These are phyloP conservation scores for Heliocidaris tuberculata DNA, from an alignment of 35 echinoderm and acorn worm species.

Conservation along the genomic window DNA sequence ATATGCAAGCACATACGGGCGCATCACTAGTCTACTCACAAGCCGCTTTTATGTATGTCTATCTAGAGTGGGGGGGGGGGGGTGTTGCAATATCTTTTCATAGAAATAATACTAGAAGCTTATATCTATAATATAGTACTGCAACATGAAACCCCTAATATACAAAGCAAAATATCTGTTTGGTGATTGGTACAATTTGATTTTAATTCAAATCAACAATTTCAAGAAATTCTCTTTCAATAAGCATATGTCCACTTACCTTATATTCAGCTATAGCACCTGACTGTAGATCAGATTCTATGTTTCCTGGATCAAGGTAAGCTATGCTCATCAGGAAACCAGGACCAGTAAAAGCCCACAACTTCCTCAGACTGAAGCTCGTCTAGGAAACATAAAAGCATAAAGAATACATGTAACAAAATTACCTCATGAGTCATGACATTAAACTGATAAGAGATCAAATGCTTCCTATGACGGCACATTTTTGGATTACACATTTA, in stretches of 20 bases:
- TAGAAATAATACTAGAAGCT: no score
- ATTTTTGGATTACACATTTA: background rate
- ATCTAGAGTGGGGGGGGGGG: no score
- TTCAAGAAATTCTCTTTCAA: no score
- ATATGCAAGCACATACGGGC: no score
- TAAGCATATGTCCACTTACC: conserved; percentile 31
- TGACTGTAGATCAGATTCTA: conserved; percentile 83
- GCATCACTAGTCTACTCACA: no score
- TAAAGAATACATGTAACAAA: conserved; percentile 17
- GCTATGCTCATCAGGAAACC: conserved; percentile 93
- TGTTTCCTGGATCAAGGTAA: conserved; percentile 86
- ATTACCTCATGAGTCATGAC: background rate
- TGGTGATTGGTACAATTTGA: no score
- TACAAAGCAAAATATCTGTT: no score
- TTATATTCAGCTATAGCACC: conserved; percentile 71
- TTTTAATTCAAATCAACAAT: no score
- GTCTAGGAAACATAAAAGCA: conserved; percentile 45
- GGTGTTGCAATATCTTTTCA: no score
- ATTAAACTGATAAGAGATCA: background rate
- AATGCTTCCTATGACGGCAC: background rate
- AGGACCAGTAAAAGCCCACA: conserved; percentile 88
- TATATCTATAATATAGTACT: no score
- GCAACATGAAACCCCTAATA: no score
- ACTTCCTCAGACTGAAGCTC: conserved; percentile 65
- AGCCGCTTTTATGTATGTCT: no score